Percentiles rank a stretch among this genome's conserved stretches.
Conservation (phyloP, 2,113 vertebrate genomes). For the Dascyllus trimaculatus region DNA sequence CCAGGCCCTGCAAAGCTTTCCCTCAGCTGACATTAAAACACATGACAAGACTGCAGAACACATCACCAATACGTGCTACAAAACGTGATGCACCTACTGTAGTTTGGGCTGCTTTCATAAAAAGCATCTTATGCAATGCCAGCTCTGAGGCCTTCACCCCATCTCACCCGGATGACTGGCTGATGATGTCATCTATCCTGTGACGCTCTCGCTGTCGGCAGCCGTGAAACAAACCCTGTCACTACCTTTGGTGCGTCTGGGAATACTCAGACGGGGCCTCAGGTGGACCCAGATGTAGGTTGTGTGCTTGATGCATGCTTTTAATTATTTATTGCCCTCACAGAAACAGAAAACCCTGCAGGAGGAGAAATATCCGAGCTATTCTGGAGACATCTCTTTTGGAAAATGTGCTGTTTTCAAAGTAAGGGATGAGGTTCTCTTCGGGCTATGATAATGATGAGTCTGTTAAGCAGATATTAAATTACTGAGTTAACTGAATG, state of each 20-base stretch:
- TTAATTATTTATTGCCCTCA: constrained; percentile 38
- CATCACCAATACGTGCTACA: not conserved
- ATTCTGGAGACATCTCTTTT: constrained; percentile 13
- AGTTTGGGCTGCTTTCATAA: not conserved
- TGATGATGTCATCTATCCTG: constrained; percentile 43
- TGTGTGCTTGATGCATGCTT: constrained; percentile 51
- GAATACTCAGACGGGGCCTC: constrained; percentile 8
- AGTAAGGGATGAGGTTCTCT: constrained; percentile 15
- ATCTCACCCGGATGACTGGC: constrained; percentile 26
- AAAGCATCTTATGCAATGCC: constrained; percentile 36
- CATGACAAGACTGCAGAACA: not conserved
- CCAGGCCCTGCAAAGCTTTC: too few relatives aligned
- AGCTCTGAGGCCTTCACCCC: not conserved
- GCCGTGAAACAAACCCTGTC: constrained; percentile 45
- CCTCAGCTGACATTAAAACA: not conserved
- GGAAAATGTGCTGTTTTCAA: constrained; percentile 17
- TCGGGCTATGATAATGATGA: constrained; percentile 21
- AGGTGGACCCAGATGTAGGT: constrained; percentile 12
- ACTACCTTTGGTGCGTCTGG: not conserved
- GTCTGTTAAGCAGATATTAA: constrained; percentile 16
- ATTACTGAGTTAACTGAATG: constrained; percentile 32
- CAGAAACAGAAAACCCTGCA: not conserved
- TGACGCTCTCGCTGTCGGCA: constrained; percentile 21
- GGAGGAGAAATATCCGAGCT: not conserved
- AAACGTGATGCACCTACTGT: not conserved